A percentile compares a stretch with the other conserved stretches of the same genome.
Conservation (phyloP, 2,113 vertebrate species). For the Lasiurus cinereus region DNA sequence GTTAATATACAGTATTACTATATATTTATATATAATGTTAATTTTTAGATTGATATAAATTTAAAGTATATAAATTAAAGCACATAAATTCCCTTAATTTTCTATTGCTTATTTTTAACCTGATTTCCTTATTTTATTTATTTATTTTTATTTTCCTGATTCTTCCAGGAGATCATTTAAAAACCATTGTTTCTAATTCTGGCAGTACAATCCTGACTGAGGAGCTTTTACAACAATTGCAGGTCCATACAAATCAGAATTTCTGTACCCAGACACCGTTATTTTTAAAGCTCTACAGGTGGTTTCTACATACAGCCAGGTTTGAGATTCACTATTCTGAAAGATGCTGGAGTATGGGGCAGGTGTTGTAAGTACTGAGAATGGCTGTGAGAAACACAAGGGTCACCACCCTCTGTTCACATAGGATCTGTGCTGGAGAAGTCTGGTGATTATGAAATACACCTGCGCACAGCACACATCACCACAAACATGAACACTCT, state of each 20-base stretch:
- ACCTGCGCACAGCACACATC: background rate
- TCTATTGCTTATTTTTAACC: slow-evolving; percentile 22
- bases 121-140: background rate
- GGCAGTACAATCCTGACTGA: background rate
- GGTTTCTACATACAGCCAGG: too few relatives aligned
- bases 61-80: background rate
- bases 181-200: background rate
- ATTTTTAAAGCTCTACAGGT: background rate
- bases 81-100: background rate
- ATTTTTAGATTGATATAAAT: background rate
- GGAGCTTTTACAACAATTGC: background rate
- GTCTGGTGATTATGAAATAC: background rate
- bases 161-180: background rate
- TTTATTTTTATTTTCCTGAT: background rate
- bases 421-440: background rate
- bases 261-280: background rate
- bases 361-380: background rate
- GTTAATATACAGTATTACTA: background rate
- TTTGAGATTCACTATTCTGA: background rate
- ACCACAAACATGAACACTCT: background rate
- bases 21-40: background rate
- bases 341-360: background rate
- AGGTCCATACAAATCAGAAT: background rate
- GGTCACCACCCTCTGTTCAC: background rate
- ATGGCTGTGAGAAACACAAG: background rate